Base-by-base conservation (phyloP, 2,797 vertebrate genomes). In the Pangasius krempfi region DNA sequence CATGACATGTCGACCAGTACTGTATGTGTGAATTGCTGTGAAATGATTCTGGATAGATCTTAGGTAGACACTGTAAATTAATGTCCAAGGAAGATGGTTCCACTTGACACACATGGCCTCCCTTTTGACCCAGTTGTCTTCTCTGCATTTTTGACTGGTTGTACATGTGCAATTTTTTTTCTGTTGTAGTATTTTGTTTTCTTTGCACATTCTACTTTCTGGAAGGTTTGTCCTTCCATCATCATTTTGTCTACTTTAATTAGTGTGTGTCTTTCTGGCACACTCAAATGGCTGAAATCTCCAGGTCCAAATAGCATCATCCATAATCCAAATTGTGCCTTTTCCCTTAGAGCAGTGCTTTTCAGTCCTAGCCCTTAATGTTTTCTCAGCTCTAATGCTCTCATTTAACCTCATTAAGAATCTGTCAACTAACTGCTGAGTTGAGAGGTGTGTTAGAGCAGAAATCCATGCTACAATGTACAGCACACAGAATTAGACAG, bases 401-500 rank as follows among this genome's bases (percentile, higher is more conserved):
- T 86, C 84, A 86, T 86, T 86, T 86, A 86, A 75, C 84, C 84
- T 86, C 84, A 86, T 86, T 86, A 75, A n/a, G 68, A 86, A 75
- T 75, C 84, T 86, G 84, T 86, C 84, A 75, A n/a, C 70, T 75
- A 86, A n/a, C 22, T 75, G 84, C 84, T 86, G 84, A 86, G 52
- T 75, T 75, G 68, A 86, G 70, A 85, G 84, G 68, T 85, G 68
- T 58, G 84, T 73, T 73, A 8, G 54, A 60, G 84, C 37, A 60
- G 54, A 75, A 86, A 75, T 58, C n/a, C 68, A 73, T n/a, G 50
- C 52, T 37, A 44, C 58, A 86, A 73, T 60, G 33, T 58, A 58
- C 54, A 62, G 40, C 56, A 62, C 37, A 62, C 37, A 4, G 52
- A 30, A 58, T 16, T n/a, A 10, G 14, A 60, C 68, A 85, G 30